phyloP scores from a whole-genome alignment of 30 jellyfish, hydroid and myxozoan species.

The Pseudorhiza aurosa region DNA sequence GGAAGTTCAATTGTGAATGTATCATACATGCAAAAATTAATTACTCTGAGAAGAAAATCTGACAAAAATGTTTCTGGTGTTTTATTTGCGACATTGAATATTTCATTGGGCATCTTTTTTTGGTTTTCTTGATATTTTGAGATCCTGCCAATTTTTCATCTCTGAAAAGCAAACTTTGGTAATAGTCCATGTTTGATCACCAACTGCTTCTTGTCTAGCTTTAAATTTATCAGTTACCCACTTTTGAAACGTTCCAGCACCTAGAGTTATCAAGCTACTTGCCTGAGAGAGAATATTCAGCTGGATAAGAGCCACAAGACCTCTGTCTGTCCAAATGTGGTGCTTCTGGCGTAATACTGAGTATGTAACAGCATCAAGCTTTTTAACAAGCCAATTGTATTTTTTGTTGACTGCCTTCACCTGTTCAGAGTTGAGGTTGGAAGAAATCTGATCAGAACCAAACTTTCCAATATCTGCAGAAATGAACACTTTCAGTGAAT shows the following conservation, averaged over 20 bases:
- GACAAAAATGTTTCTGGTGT: no score
- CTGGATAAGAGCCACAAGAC: slow-evolving; percentile 92
- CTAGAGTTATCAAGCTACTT: slow-evolving; percentile 77
- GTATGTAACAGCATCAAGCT: slow-evolving; percentile 63
- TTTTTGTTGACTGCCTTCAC: slow-evolving; percentile 15
- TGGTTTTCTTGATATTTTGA: background rate
- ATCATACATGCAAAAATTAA: no score
- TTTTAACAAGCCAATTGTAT: slow-evolving; percentile 30
- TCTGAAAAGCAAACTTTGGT: slow-evolving; percentile 87
- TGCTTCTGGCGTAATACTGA: slow-evolving; percentile 63
- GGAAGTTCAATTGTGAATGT: no score
- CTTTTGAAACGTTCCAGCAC: slow-evolving; percentile 96
- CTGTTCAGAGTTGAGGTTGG: slow-evolving; percentile 32
- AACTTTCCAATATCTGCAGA: slow-evolving; percentile 80
- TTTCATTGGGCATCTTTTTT: background rate
- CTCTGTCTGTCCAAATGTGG: slow-evolving; percentile 87
- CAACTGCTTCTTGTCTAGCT: slow-evolving; percentile 17
- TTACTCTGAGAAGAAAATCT: no score
- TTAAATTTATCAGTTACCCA: slow-evolving; percentile 86
- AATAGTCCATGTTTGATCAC: slow-evolving; percentile 74
- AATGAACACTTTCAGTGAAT: slow-evolving; percentile 57
- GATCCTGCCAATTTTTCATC: slow-evolving; percentile 33
- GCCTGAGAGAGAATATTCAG: slow-evolving; percentile 83
- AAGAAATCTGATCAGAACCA: slow-evolving; percentile 89
- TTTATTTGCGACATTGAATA: no score